Conservation (phyloP, 2,797 vertebrate genomes). For the Hapalemur alaotrensis region DNA sequence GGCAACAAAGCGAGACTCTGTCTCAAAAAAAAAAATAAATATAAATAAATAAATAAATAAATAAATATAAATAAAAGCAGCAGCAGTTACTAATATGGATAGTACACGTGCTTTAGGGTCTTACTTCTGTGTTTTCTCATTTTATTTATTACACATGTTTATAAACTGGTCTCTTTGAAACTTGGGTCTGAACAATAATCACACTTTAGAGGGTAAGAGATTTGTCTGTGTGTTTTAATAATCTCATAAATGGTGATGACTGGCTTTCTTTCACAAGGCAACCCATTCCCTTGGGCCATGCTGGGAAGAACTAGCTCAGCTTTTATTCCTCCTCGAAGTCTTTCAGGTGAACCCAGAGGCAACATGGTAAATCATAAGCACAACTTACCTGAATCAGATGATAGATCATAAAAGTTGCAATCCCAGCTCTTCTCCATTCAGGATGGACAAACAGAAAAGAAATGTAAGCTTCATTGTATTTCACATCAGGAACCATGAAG, state of each 20-base stretch:
- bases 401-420: conserved; percentile 98
- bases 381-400: conserved; percentile 96
- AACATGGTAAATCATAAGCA: not conserved
- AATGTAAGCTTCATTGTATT: conserved; percentile 98
- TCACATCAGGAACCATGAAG: conserved; percentile 98
- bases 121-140: not conserved
- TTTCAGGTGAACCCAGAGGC: not conserved
- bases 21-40: too few species aligned
- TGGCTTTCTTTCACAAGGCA: not conserved
- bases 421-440: conserved; percentile 96
- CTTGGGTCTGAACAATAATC: not conserved
- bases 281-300: not conserved
- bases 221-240: not conserved
- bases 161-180: conserved; percentile 35
- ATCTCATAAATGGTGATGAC: not conserved
- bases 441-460: conserved; percentile 97
- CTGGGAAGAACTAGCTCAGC: not conserved
- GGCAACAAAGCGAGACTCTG: too few species aligned
- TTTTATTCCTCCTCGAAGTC: not conserved
- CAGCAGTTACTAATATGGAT: accelerated
- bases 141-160: not conserved
- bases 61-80: not conserved
- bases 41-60: too few species aligned
- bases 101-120: not conserved
- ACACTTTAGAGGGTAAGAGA: not conserved